Conservation (phyloP, 2,888 invertebrate species). For the Ectobius pallidus region DNA sequence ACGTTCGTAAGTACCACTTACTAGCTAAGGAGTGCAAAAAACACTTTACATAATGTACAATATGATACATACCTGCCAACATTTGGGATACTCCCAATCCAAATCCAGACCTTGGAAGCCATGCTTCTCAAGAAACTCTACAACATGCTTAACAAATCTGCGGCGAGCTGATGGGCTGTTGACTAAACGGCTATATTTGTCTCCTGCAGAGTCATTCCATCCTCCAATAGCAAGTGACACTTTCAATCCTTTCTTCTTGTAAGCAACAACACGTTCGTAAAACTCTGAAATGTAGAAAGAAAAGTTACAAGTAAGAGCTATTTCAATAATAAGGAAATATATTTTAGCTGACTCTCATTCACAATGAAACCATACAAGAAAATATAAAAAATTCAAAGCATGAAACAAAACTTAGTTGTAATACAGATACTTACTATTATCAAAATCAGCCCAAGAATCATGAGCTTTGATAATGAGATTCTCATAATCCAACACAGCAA, state of each 20-base stretch:
- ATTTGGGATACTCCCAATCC: conserved; percentile 94
- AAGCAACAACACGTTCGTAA: conserved; percentile 81
- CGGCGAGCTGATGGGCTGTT: conserved; percentile 74
- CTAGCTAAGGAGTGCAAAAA: too few relatives aligned
- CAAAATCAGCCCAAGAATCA: conserved; percentile 89
- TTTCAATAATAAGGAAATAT: too few relatives aligned
- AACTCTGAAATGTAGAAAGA: conserved; percentile 70
- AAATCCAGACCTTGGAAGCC: conserved; percentile 93
- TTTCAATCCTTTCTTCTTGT: conserved; percentile 80
- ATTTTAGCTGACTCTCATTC: too few relatives aligned
- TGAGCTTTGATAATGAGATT: conserved; percentile 80
- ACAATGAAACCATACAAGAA: too few relatives aligned
- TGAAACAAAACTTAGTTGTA: too few relatives aligned
- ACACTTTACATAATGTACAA: too few relatives aligned
- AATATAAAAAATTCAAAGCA: too few relatives aligned
- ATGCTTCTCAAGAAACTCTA: conserved; percentile 79
- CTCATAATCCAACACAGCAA: conserved; percentile 86
- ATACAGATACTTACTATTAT: conserved; percentile 71
- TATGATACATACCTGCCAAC: conserved; percentile 79
- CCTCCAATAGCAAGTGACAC: conserved; percentile 91
- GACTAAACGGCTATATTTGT: conserved; percentile 86
- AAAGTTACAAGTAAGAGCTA: too few relatives aligned
- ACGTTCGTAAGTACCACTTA: too few relatives aligned
- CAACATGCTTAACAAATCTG: conserved; percentile 74
- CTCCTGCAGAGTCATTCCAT: conserved; percentile 92